These are phyloP conservation scores for Heteronetta atricapilla DNA, from an alignment of 2,113 vertebrate species.

Conservation along the genomic window DNA sequence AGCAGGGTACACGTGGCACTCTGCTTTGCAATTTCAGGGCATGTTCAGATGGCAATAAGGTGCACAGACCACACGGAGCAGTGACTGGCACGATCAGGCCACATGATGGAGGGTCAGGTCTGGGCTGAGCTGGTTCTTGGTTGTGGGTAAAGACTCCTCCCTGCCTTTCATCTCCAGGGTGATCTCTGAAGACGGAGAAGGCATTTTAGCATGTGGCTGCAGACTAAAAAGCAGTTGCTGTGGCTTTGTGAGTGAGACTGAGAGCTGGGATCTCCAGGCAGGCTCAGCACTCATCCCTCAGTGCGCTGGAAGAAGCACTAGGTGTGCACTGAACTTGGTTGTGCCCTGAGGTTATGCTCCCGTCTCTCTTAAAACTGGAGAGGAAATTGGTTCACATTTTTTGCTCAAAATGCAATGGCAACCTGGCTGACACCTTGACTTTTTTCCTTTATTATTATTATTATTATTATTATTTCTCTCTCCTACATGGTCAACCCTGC, in stretches of 20 bases:
- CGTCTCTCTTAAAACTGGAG: background rate
- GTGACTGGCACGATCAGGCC: background rate
- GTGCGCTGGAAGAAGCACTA: background rate
- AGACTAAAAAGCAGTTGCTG: background rate
- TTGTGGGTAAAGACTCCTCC: background rate
- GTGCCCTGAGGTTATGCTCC: background rate
- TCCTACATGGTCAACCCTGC: background rate
- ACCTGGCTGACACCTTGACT: background rate
- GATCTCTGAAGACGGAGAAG: background rate
- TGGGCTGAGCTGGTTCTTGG: background rate
- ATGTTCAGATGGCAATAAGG: fast-evolving
- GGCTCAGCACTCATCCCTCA: background rate
- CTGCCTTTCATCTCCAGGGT: background rate
- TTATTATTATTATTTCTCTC: background rate
- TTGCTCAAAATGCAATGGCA: background rate
- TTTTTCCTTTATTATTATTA: background rate
- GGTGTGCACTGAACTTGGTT: background rate
- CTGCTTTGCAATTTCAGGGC: background rate
- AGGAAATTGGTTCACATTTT: background rate
- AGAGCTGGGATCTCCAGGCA: background rate
- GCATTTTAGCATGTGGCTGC: background rate
- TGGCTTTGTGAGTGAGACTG: background rate
- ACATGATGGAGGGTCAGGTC: background rate
- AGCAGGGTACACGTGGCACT: too few species aligned
- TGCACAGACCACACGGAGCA: background rate